Evolutionary conservation across 2,888 invertebrate species (phyloP), one percentile per base, ranked within the genome.

Genomic region (Teleogryllus oceanicus): DNA sequence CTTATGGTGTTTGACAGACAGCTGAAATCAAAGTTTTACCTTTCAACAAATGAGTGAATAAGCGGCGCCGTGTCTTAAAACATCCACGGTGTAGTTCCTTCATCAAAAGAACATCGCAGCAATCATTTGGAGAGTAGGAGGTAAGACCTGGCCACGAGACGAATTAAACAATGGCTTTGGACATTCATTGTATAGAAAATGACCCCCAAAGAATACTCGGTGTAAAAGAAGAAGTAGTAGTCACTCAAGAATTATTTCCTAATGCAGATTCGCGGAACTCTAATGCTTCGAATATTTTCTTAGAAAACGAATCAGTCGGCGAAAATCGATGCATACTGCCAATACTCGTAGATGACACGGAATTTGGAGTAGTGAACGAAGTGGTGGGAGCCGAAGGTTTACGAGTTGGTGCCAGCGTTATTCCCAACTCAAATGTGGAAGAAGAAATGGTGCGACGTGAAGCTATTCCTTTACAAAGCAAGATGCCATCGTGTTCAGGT

Each of bases 41-140:
- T 62, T 62, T 62, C 62, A n/a, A 62, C 62, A 62, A 62, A 62
- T 62, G 62, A 62, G 62, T 62, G 62, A 62, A 62, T 62, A 62
- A 62, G n/a, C 62, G 62, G 62, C 62, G 62, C 62, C 16, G 37
- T 37, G 37, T 37, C 37, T 10, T 37, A 62, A n/a, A 62, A 62
- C 62, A 62, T 62, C 62, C n/a, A n/a, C 13, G n/a, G n/a, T 18
- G 62, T 62, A 37, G 37, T 37, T 37, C 37, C 37, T 37, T 37
- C 37, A 37, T 18, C 13, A 62, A 13, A 62, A 62, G 62, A 62
- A 62, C 16, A 62, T 62, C 62, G 62, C 62, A 62, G 62, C 62
- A 62, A 62, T 62, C 62, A 62, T 62, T 62, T 62, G 62, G 62
- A 62, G 62, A 62, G 62, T 62, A 62, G 37, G 37, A 37, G 62